A percentile compares a stretch with the other conserved stretches of the same genome.
phyloP scores from a whole-genome alignment of 37 sponge, comb jelly and placozoan genomes.

The Eunapius fragilis region DNA sequence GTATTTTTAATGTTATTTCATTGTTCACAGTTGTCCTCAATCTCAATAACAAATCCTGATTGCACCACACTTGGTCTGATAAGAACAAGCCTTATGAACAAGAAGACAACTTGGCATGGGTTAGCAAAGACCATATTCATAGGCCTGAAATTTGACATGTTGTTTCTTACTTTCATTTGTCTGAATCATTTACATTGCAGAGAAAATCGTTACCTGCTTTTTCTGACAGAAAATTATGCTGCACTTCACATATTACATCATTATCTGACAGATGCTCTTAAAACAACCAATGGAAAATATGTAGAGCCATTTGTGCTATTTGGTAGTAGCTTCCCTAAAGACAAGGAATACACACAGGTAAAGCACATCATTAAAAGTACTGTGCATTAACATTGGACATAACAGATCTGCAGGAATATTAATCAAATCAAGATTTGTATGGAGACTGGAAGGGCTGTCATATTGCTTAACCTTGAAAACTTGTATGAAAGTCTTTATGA shows the following conservation, averaged over 20 bases:
- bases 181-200: constrained; percentile 28
- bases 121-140: too few species aligned
- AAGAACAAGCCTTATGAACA: constrained; percentile 60
- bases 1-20: too few species aligned
- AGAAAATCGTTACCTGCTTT: constrained; percentile 92
- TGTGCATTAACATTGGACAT: background rate
- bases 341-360: constrained; percentile 95
- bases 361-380: background rate
- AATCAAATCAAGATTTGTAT: constrained; percentile 97
- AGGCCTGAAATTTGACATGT: too few species aligned
- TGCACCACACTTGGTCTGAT: constrained; percentile 75
- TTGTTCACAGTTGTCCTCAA: background rate
- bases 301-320: constrained; percentile 79
- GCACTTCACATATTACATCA: constrained; percentile 83
- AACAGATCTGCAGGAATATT: constrained; percentile 85
- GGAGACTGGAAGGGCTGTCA: constrained; percentile 88
- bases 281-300: background rate
- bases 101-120: constrained; percentile 81
- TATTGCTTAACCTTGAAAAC: constrained; percentile 93
- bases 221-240: constrained; percentile 93
- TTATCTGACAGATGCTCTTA: constrained; percentile 24
- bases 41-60: constrained; percentile 49
- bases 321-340: constrained; percentile 96
- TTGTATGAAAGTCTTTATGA: constrained; percentile 98
- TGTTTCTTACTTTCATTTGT: too few species aligned